Evolutionary conservation across 1,140 invertebrate species (phyloP), one percentile per base, ranked within the genome.

Genomic region (Hirudo medicinalis): DNA sequence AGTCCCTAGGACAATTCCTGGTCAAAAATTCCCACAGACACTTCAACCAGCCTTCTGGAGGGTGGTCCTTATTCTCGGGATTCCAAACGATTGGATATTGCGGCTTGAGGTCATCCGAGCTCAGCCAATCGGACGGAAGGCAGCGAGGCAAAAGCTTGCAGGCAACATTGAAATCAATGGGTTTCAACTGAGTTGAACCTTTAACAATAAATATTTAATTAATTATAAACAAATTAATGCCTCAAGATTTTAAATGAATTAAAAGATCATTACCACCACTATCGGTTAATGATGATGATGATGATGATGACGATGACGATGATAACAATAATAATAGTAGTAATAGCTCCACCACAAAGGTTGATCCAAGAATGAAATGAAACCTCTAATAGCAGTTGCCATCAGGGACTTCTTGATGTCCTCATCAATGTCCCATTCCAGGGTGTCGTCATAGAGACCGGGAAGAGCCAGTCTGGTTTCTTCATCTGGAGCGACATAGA

Each of bases 161-260:
- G 43, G 71, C 49, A 17, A 55, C 19, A 15, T 27, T 0, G n/a
- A 25, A 22, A 15, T 66, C 67, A 40, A 74, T 22, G 11, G 68
- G 25, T 20, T 68, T 71, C 53, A 74, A 32, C 54, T 74, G 73
- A 4, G 73, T 68, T 32, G 40, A 74, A 20, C 72, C 72, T 73
- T 36, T 36, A 72, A 71, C 19, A 69, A 49, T 49, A 49, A 49
- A 49, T 49, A 49, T 8, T 5, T 49, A 13, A 49, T 8, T 49
- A 49, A 49, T 49, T 0, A 49, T 49, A 9, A 49, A 49, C 15
- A 36, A 36, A 36, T 36, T 36, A 36, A 36, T 3, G 32, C 32
- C 6, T 3, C 32, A 36, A 36, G 32, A 36, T 36, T 36, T 36
- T 36, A 36, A 36, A 36, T 36, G 32, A 36, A 36, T 36, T 36